phyloP scores from a whole-genome alignment of 2,113 vertebrate genomes.

The Theristicus caerulescens region DNA sequence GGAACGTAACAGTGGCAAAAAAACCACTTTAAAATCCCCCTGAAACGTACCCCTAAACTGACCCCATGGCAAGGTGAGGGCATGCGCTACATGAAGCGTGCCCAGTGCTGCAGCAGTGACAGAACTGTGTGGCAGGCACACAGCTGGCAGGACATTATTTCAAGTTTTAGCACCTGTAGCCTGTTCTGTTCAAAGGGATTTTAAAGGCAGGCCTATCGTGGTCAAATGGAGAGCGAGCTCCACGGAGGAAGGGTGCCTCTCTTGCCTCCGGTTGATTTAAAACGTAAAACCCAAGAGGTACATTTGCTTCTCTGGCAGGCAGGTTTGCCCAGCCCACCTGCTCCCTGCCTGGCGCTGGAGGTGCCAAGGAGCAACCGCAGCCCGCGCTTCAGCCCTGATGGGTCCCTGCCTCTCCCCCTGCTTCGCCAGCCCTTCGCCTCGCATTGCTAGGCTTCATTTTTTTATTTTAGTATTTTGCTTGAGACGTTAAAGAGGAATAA shows the following conservation, averaged over 20 bases:
- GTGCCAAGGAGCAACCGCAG: background rate
- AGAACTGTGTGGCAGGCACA: accelerated
- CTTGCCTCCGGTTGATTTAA: background rate
- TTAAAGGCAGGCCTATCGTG: background rate
- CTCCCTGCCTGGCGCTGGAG: background rate
- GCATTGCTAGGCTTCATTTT: no score
- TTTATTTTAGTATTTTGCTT: background rate
- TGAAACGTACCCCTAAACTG: no score
- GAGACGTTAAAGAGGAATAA: background rate
- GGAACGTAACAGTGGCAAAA: no score
- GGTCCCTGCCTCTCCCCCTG: background rate
- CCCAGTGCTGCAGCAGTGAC: background rate
- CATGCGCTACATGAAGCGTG: accelerated
- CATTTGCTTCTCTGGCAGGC: background rate
- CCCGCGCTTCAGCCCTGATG: accelerated
- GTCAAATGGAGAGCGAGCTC: background rate
- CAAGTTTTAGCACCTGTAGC: no score
- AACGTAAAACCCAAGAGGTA: accelerated
- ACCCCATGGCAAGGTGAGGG: background rate
- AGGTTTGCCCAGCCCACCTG: background rate
- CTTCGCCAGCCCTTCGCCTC: background rate
- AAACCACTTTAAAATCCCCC: background rate
- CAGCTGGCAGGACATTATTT: background rate
- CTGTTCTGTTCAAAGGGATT: background rate
- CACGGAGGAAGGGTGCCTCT: background rate